phyloP scores from a whole-genome alignment of 2,113 vertebrate species.

The Bubo bubo region DNA sequence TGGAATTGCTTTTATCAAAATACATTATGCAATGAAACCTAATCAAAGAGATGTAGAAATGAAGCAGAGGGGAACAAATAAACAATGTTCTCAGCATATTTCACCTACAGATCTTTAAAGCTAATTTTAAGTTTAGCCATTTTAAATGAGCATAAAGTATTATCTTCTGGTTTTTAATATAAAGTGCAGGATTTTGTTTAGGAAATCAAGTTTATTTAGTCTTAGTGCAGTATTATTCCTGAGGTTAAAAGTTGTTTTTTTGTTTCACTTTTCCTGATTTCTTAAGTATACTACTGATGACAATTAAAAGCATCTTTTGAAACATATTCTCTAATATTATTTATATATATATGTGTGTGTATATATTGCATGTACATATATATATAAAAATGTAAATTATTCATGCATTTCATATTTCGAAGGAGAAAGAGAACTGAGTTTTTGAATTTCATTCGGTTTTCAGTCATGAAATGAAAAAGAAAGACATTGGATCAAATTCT shows the following conservation, averaged over 20 bases:
- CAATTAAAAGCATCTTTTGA: slow-evolving; percentile 13
- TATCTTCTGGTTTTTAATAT: neutral
- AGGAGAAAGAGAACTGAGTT: slow-evolving; percentile 20
- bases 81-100: slow-evolving; percentile 2
- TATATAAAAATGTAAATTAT: slow-evolving; percentile 22
- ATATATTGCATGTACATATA: neutral
- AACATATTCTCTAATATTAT: neutral
- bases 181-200: neutral
- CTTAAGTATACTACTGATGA: neutral
- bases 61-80: slow-evolving; percentile 7
- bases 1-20: slow-evolving; percentile 37
- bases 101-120: neutral
- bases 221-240: neutral
- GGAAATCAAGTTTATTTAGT: neutral
- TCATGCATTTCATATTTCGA: slow-evolving; percentile 24
- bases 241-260: neutral
- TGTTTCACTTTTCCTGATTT: neutral
- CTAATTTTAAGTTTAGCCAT: neutral
- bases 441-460: slow-evolving; percentile 57
- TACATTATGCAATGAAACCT: slow-evolving; percentile 28
- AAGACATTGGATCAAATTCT: slow-evolving; percentile 28
- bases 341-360: neutral
- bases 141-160: neutral
- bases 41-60: slow-evolving; percentile 28
- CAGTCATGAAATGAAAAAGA: slow-evolving; percentile 59